Percentiles rank a stretch among this genome's conserved stretches.
phyloP scores from a whole-genome alignment of 1,140 invertebrate species.

The Homalodisca vitripennis region DNA sequence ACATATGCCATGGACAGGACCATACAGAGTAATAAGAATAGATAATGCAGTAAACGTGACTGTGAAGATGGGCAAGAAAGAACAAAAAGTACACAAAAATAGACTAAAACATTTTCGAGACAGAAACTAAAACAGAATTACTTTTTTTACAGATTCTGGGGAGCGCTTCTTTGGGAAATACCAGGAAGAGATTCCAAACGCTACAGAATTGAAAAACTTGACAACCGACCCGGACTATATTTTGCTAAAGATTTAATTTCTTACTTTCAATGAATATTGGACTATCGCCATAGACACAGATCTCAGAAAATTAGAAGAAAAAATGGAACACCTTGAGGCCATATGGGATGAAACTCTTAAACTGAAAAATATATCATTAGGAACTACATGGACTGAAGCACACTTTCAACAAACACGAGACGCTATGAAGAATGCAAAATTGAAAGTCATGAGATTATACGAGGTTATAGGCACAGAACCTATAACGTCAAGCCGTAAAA shows the following conservation, averaged over 20 bases:
- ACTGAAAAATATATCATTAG: background rate
- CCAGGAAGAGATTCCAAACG: background rate
- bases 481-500: background rate
- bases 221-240: conserved; percentile 1
- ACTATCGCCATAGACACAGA: background rate
- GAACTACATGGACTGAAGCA: background rate
- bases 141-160: background rate
- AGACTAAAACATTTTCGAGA: conserved; percentile 18
- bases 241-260: background rate
- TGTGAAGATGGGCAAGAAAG: background rate
- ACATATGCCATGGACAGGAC: conserved; percentile 5
- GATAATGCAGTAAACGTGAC: background rate
- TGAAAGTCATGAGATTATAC: background rate
- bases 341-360: background rate
- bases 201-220: conserved; percentile 4
- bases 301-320: background rate
- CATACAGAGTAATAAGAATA: conserved; percentile 2
- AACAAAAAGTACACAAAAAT: background rate
- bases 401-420: conserved; percentile 14
- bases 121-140: conserved; percentile 6
- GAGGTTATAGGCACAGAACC: conserved; percentile 1
- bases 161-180: background rate
- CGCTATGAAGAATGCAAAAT: background rate
- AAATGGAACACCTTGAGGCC: background rate
- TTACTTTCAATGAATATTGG: background rate